Conservation (phyloP, 2,888 invertebrate species). For the Lepidocyrtinus sp. region DNA sequence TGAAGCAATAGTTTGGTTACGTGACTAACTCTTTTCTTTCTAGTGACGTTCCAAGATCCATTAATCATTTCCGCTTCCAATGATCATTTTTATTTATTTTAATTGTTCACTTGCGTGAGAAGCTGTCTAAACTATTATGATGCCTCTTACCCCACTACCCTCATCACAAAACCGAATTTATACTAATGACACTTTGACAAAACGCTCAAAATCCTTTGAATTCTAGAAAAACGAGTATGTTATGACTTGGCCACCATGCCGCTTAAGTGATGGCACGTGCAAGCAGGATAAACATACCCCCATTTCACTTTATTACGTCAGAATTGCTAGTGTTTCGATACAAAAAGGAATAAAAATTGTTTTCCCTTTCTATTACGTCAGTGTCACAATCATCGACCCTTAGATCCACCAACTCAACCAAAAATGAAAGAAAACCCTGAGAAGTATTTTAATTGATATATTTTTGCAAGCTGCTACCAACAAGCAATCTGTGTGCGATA, state of each 20-base stretch:
- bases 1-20: no score
- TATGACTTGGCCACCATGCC: constrained; percentile 48
- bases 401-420: no score
- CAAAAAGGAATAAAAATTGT: background rate
- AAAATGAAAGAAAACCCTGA: no score
- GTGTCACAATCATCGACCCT: no score
- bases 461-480: no score
- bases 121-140: background rate
- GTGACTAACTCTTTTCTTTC: no score
- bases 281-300: no score
- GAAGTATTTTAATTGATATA: no score
- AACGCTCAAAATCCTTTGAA: background rate
- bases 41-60: no score
- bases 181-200: constrained; percentile 36
- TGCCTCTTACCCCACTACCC: constrained; percentile 5
- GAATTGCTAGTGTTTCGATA: background rate
- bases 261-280: constrained; percentile 56
- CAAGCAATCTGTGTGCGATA: no score
- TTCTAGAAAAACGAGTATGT: constrained; percentile 31
- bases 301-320: no score
- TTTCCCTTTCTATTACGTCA: no score
- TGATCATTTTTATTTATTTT: background rate
- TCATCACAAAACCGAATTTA: constrained; percentile 28
- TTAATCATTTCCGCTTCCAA: background rate
- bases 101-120: background rate